These are phyloP conservation scores for Pitangus sulphuratus DNA, from an alignment of 2,797 vertebrate species.

Conservation along the genomic window DNA sequence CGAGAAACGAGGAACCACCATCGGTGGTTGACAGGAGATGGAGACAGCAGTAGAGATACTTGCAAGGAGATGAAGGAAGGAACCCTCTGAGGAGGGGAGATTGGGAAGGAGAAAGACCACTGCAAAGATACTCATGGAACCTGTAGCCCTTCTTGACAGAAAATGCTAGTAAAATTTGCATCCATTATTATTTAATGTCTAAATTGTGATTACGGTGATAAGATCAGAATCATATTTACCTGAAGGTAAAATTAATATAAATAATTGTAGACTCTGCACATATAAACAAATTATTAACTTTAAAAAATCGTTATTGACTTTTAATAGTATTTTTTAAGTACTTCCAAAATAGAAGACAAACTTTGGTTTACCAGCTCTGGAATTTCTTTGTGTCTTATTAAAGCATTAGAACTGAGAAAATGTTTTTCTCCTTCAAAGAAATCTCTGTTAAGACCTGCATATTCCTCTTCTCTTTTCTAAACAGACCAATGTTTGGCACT, in stretches of 20 bases:
- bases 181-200: neutral
- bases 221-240: neutral
- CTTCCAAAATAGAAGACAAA: neutral
- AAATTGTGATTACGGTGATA: neutral
- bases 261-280: neutral
- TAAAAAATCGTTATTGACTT: neutral
- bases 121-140: neutral
- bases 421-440: neutral
- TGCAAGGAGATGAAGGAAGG: neutral
- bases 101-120: neutral
- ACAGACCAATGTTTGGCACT: neutral
- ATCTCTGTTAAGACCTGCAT: neutral
- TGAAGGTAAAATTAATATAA: neutral
- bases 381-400: neutral
- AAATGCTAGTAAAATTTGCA: neutral
- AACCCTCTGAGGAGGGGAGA: neutral
- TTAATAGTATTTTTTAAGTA: neutral
- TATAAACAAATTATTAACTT: neutral
- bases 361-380: neutral
- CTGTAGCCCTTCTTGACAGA: neutral
- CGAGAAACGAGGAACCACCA: neutral
- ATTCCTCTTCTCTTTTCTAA: neutral
- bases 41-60: neutral
- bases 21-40: neutral
- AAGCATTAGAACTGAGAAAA: neutral